A percentile compares a stretch with the other conserved stretches of the same genome.
Conservation (phyloP, 2,888 invertebrate genomes). For the Tetragonisca angustula region DNA sequence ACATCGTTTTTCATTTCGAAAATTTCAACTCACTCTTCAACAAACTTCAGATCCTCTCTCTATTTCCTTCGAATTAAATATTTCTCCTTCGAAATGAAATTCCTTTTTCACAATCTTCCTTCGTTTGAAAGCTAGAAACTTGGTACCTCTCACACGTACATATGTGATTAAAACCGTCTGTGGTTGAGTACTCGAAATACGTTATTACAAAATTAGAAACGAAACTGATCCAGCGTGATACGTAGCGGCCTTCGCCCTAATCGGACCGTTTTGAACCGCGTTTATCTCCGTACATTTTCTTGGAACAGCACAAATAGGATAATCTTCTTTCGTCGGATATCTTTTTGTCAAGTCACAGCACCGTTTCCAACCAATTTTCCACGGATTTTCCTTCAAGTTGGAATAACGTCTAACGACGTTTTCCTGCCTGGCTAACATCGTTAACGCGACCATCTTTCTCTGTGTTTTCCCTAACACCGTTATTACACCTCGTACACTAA, state of each 20-base stretch:
- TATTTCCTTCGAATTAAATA: not conserved
- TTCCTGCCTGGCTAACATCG: conserved; percentile 45
- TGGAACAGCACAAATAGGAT: conserved; percentile 49
- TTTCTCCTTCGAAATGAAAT: not conserved
- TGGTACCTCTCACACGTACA: not conserved
- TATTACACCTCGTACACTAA: not conserved
- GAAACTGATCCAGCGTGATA: conserved; percentile 13
- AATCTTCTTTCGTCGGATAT: conserved; percentile 47
- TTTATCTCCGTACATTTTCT: conserved; percentile 35
- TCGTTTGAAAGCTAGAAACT: not conserved
- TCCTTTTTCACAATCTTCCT: not conserved
- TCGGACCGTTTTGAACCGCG: conserved; percentile 27
- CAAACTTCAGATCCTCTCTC: not conserved
- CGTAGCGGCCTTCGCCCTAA: conserved; percentile 26
- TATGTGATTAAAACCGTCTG: not conserved
- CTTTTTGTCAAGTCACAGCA: conserved; percentile 19
- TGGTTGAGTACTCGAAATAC: not conserved
- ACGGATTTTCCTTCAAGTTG: conserved; percentile 35
- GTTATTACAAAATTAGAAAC: conserved; percentile 4
- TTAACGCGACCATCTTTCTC: conserved; percentile 23
- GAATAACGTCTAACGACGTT: conserved; percentile 47
- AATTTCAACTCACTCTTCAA: not conserved
- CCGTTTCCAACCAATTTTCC: conserved; percentile 47
- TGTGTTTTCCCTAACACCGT: not conserved
- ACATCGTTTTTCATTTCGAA: not conserved